These are phyloP conservation scores for Volucella inflata DNA, from an alignment of 2,888 invertebrate genomes.

Conservation along the genomic window DNA sequence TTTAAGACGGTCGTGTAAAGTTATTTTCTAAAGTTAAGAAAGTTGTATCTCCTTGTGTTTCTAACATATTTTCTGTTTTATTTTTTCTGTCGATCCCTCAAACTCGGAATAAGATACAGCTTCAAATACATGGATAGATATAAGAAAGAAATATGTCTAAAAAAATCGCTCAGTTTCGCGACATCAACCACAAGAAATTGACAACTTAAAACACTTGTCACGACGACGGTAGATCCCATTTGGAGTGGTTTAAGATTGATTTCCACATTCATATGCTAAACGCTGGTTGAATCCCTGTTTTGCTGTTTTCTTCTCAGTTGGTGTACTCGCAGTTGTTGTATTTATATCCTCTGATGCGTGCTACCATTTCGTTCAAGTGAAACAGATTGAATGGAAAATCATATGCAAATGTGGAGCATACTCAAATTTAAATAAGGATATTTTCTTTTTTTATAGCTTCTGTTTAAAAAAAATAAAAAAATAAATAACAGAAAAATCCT, in stretches of 20 bases:
- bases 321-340: background rate
- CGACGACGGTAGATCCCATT: conserved; percentile 41
- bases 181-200: conserved; percentile 23
- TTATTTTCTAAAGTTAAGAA: conserved; percentile 16
- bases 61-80: background rate
- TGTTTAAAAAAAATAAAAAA: too few species aligned
- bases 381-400: conserved; percentile 69
- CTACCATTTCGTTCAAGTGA: conserved; percentile 58
- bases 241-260: conserved; percentile 49
- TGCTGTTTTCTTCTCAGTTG: conserved; percentile 10
- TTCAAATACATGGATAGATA: background rate
- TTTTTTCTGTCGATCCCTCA: conserved; percentile 9
- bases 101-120: conserved; percentile 4
- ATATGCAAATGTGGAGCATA: conserved; percentile 52
- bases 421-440: conserved; percentile 34
- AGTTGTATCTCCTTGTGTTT: background rate
- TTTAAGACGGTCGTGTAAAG: conserved; percentile 42
- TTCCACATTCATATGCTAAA: conserved; percentile 69
- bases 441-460: background rate
- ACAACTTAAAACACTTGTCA: conserved; percentile 50
- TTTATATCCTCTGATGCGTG: conserved; percentile 29
- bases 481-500: conserved; percentile 1
- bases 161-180: conserved; percentile 38
- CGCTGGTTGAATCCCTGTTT: conserved; percentile 32
- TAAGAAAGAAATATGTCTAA: background rate